These are phyloP conservation scores for Ianthella basta DNA, from an alignment of 37 sponge, comb jelly and placozoan species.

Conservation along the genomic window DNA sequence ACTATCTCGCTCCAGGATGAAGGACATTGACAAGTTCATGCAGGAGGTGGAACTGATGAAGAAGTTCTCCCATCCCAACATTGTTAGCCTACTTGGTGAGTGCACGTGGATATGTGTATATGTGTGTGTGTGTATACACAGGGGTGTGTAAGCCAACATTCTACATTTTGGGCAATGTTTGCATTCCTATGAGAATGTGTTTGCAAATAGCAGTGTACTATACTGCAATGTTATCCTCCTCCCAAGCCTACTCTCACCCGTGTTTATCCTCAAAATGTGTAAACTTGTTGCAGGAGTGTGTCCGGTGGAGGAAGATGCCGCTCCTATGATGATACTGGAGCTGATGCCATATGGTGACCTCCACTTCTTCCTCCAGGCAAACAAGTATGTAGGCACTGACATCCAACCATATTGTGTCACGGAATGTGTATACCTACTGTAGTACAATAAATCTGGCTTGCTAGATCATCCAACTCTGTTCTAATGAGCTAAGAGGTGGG, in stretches of 20 bases:
- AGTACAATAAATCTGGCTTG: too few relatives aligned
- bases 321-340: slow-evolving; percentile 81
- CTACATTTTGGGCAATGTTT: too few relatives aligned
- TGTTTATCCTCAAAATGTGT: too few relatives aligned
- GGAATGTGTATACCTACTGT: neutral
- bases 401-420: neutral
- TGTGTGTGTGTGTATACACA: too few relatives aligned
- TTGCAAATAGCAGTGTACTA: too few relatives aligned
- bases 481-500: too few relatives aligned
- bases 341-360: slow-evolving; percentile 77
- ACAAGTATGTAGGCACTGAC: slow-evolving; percentile 40
- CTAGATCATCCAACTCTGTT: too few relatives aligned
- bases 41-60: slow-evolving; percentile 71
- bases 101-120: too few relatives aligned
- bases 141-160: too few relatives aligned
- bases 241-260: too few relatives aligned
- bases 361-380: slow-evolving; percentile 37
- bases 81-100: slow-evolving; percentile 71
- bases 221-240: too few relatives aligned
- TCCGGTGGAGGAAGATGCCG: slow-evolving; percentile 49
- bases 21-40: slow-evolving; percentile 53
- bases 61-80: slow-evolving; percentile 68
- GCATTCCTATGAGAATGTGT: too few relatives aligned
- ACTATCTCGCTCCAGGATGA: slow-evolving; percentile 30
- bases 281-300: slow-evolving; percentile 17